phyloP scores from a whole-genome alignment of 2,888 invertebrate species.

The Peribatodes rhomboidaria region DNA sequence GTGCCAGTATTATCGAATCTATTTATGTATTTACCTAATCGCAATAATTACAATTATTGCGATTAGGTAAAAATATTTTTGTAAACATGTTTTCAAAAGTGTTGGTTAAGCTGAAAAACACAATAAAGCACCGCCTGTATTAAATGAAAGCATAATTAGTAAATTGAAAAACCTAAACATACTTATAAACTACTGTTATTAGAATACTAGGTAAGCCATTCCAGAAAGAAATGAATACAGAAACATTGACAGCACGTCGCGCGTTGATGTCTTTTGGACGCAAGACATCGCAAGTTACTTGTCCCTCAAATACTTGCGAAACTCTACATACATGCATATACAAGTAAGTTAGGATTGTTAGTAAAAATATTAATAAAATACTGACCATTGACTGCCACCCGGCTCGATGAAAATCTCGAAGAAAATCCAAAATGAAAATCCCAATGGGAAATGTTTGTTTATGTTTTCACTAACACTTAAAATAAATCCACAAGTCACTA shows the following conservation, averaged over 20 bases:
- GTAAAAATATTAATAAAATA: conserved; percentile 43
- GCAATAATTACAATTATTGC: background rate
- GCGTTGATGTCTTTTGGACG: conserved; percentile 83
- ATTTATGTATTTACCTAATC: background rate
- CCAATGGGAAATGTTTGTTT: conserved; percentile 67
- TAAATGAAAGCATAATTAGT: too few relatives aligned
- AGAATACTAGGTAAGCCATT: background rate
- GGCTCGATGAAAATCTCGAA: conserved; percentile 59
- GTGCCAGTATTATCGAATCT: conserved; percentile 1
- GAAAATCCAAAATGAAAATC: conserved; percentile 75
- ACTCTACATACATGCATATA: conserved; percentile 1
- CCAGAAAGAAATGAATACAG: conserved; percentile 11
- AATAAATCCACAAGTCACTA: conserved; percentile 77
- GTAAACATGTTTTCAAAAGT: background rate
- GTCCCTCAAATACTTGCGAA: conserved; percentile 3
- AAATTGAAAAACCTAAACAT: too few relatives aligned
- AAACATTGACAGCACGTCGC: conserved; percentile 49
- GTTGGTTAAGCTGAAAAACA: background rate
- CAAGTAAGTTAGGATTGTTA: conserved; percentile 27
- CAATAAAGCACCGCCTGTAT: background rate
- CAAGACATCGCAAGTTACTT: conserved; percentile 46
- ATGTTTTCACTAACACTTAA: conserved; percentile 76
- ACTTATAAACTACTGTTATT: background rate
- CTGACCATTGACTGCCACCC: conserved; percentile 71
- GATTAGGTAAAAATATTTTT: background rate